Conservation (phyloP, 1,140 invertebrate genomes). For the Bombus fervidus region DNA sequence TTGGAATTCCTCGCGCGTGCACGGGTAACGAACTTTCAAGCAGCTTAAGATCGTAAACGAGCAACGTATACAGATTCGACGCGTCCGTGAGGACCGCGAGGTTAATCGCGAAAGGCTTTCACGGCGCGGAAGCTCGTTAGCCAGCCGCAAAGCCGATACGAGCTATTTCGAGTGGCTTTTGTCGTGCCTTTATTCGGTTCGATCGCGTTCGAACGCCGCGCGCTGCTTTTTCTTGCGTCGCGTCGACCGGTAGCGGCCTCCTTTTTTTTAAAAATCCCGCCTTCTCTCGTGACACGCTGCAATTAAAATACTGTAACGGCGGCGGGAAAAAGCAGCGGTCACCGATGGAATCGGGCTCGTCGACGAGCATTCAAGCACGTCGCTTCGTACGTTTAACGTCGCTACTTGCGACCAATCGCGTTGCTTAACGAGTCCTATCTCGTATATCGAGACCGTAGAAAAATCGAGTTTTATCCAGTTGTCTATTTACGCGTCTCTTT, state of each 20-base stretch:
- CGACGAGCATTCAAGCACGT: not conserved
- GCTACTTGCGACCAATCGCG: not conserved
- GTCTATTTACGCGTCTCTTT: too few species aligned
- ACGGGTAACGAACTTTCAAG: constrained; percentile 22
- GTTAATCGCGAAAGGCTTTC: constrained; percentile 37
- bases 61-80: constrained; percentile 14
- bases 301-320: constrained; percentile 64
- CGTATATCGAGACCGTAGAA: too few species aligned
- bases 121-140: constrained; percentile 32
- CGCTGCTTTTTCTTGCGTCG: constrained; percentile 34
- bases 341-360: not conserved
- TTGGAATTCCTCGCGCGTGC: constrained; percentile 16
- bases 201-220: constrained; percentile 26
- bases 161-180: constrained; percentile 32
- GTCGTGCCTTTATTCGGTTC: constrained; percentile 54
- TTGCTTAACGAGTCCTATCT: too few species aligned
- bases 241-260: not conserved
- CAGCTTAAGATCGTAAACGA: constrained; percentile 31
- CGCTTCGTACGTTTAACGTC: not conserved
- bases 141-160: not conserved
- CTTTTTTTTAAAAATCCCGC: constrained; percentile 5
- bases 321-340: not conserved
- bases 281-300: constrained; percentile 25
- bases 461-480: too few species aligned
- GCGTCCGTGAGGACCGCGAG: not conserved